These are phyloP conservation scores for Argentina silus DNA, from an alignment of 2,797 vertebrate genomes.

Conservation along the genomic window DNA sequence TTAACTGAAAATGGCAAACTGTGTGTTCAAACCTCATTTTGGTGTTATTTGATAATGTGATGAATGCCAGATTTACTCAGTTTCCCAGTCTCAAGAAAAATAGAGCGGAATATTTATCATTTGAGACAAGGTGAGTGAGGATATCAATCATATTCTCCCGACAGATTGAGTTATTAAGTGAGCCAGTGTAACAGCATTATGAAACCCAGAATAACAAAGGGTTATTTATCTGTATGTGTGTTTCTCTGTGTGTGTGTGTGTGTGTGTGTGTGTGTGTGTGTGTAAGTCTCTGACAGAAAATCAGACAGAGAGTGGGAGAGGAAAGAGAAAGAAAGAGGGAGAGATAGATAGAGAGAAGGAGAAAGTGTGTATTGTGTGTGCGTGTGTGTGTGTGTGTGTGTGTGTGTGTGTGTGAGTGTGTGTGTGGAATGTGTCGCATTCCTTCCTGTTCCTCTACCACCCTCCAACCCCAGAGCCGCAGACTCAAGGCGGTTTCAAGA, in stretches of 20 bases:
- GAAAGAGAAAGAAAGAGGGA: conserved; percentile 1
- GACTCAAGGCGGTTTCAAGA: conserved; percentile 96
- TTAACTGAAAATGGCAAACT: conserved; percentile 37
- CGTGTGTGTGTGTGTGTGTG: too few relatives aligned
- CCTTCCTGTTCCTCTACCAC: conserved; percentile 88
- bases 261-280: conserved; percentile 45
- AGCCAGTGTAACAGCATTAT: conserved; percentile 75
- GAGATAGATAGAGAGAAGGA: conserved; percentile 6
- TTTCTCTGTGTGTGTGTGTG: conserved; percentile 14
- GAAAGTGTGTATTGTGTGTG: neutral
- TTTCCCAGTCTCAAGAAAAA: conserved; percentile 52
- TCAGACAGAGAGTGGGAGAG: conserved; percentile 54
- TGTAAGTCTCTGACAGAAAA: conserved; percentile 64
- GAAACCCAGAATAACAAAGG: conserved; percentile 74
- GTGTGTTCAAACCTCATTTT: conserved; percentile 51
- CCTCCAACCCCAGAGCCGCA: conserved; percentile 89
- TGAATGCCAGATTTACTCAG: conserved; percentile 63
- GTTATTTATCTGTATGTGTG: conserved; percentile 67
- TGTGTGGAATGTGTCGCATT: conserved; percentile 74
- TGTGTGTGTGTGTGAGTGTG: conserved; percentile 34
- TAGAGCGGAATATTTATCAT: conserved; percentile 73
- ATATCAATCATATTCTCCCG: conserved; percentile 74
- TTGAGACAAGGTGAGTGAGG: conserved; percentile 77
- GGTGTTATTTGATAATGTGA: conserved; percentile 60
- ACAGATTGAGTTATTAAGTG: conserved; percentile 78